phyloP scores from a whole-genome alignment of 2,888 invertebrate species.

The Cataglyphis altisquamis region DNA sequence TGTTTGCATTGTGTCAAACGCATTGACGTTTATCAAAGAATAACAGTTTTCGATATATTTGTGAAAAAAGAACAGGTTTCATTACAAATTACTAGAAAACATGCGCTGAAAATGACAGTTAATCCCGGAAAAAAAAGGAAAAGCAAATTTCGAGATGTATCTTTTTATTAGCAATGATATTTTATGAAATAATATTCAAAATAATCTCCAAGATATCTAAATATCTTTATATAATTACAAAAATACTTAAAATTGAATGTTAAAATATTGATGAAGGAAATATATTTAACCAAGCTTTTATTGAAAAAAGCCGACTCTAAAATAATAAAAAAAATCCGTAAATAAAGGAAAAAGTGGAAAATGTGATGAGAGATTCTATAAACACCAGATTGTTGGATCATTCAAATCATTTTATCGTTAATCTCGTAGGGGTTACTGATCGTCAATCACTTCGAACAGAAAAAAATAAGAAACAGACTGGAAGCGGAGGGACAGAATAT shows the following conservation, averaged over 20 bases:
- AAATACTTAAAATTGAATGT: background rate
- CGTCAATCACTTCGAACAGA: background rate
- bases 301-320: background rate
- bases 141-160: background rate
- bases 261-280: background rate
- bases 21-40: slow-evolving; percentile 39
- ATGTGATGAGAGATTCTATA: background rate
- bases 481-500: slow-evolving; percentile 12
- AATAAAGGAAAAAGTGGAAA: background rate
- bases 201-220: background rate
- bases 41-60: slow-evolving; percentile 17
- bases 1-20: background rate
- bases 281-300: background rate
- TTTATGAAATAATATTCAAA: background rate
- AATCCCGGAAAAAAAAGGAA: background rate
- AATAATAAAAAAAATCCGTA: background rate
- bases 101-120: background rate
- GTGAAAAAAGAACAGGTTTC: slow-evolving; percentile 11
- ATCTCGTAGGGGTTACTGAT: background rate
- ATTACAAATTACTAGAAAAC: slow-evolving; percentile 7
- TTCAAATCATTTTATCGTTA: background rate
- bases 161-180: background rate
- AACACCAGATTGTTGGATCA: background rate
- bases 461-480: slow-evolving; percentile 37
- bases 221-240: background rate